Evolutionary conservation across 2,113 vertebrate species (phyloP).

Genomic region (Poeciliopsis occidentalis): DNA sequence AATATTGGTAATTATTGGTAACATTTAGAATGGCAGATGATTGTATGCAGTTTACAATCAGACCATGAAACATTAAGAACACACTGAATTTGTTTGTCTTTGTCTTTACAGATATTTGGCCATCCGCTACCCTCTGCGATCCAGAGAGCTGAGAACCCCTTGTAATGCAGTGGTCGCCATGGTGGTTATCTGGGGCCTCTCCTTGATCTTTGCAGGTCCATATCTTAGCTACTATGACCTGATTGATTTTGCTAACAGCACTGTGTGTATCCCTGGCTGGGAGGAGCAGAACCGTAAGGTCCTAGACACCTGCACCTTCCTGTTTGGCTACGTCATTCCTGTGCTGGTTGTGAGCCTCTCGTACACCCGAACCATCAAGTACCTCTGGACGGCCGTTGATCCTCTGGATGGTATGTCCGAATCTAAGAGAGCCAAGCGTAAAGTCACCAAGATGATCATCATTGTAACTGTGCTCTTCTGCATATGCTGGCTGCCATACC

Average conservation of each 20-base stretch:
- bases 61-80: background rate
- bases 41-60: background rate
- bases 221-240: constrained; percentile 89
- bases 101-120: constrained; percentile 82
- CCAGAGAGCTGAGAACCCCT: constrained; percentile 85
- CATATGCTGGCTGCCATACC: constrained; percentile 90
- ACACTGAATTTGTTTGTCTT: background rate
- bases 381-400: constrained; percentile 89
- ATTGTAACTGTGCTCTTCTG: constrained; percentile 91
- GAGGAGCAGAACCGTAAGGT: constrained; percentile 84
- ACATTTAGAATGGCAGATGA: no score
- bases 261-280: constrained; percentile 89
- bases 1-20: background rate
- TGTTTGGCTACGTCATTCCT: constrained; percentile 85
- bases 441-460: constrained; percentile 92
- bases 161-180: constrained; percentile 84
- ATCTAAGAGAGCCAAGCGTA: constrained; percentile 87
- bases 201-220: constrained; percentile 85
- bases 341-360: constrained; percentile 88
- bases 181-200: constrained; percentile 88
- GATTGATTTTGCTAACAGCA: constrained; percentile 84
- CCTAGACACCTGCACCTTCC: constrained; percentile 88
- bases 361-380: constrained; percentile 89
- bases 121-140: constrained; percentile 86
- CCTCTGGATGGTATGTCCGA: constrained; percentile 87